A percentile compares a stretch with the other conserved stretches of the same genome.
These are phyloP conservation scores for Falco cherrug DNA, from an alignment of 2,797 vertebrate genomes.

Conservation along the genomic window DNA sequence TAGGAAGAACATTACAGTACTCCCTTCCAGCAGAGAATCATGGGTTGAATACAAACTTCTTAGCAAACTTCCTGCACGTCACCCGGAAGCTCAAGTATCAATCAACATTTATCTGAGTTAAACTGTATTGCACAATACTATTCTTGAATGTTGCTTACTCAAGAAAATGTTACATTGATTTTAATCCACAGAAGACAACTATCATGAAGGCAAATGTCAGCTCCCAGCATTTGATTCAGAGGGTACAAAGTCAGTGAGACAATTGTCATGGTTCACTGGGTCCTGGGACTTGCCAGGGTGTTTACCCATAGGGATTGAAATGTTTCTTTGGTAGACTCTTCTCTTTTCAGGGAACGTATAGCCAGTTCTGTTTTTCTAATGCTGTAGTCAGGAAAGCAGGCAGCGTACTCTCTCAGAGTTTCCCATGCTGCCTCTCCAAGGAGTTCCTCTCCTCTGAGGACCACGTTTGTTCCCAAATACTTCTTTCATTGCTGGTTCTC, in stretches of 20 bases:
- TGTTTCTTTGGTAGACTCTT: background rate
- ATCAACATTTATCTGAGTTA: background rate
- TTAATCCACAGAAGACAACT: background rate
- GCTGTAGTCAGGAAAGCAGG: background rate
- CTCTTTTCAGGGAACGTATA: background rate
- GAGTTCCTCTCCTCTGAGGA: background rate
- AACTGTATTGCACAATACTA: background rate
- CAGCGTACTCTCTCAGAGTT: background rate
- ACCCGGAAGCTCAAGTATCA: background rate
- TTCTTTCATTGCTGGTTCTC: background rate
- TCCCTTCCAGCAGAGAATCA: background rate
- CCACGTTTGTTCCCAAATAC: background rate
- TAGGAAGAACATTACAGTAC: background rate
- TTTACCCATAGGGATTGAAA: background rate
- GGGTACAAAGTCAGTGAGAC: background rate
- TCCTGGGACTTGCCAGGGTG: background rate
- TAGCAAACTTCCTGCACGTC: background rate
- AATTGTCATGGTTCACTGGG: background rate
- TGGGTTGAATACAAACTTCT: background rate
- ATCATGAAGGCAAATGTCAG: background rate
- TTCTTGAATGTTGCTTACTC: background rate
- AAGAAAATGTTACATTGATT: background rate
- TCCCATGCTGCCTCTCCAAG: background rate
- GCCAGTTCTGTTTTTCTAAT: background rate
- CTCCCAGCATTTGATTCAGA: background rate